A percentile compares a stretch with the other conserved stretches of the same genome.
phyloP scores from a whole-genome alignment of 92 coral and sea anemone species.

The Blastomussa wellsi region DNA sequence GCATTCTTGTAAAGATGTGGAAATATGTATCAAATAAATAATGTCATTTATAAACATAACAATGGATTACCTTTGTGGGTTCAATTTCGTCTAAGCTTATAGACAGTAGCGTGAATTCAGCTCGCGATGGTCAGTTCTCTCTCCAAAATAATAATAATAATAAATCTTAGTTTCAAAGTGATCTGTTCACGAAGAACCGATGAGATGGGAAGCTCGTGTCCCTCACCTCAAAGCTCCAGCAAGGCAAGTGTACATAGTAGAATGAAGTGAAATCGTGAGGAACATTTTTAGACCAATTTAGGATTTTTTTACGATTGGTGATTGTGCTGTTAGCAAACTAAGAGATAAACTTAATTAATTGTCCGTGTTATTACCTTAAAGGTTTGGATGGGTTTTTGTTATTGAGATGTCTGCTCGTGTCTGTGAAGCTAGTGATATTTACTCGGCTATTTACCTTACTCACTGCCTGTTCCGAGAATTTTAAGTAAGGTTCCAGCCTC shows the following conservation, averaged over 20 bases:
- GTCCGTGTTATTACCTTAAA: background rate
- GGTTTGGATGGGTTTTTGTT: background rate
- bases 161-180: background rate
- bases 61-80: conserved; percentile 6
- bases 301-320: background rate
- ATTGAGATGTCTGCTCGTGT: background rate
- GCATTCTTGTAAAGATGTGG: background rate
- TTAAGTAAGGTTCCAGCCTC: background rate
- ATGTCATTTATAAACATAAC: background rate
- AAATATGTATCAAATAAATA: background rate
- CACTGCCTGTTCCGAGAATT: background rate
- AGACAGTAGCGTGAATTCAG: background rate
- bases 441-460: background rate
- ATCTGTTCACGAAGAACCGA: background rate
- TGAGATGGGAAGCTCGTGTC: background rate
- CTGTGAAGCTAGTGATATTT: background rate
- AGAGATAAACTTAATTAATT: background rate
- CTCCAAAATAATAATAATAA: background rate
- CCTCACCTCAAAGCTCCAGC: background rate
- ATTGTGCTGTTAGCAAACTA: background rate
- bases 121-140: background rate
- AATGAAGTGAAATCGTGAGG: background rate
- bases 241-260: conserved; percentile 6
- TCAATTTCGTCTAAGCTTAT: background rate
- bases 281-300: background rate